phyloP scores from a whole-genome alignment of 2,113 vertebrate species.

The Aramus guarauna region DNA sequence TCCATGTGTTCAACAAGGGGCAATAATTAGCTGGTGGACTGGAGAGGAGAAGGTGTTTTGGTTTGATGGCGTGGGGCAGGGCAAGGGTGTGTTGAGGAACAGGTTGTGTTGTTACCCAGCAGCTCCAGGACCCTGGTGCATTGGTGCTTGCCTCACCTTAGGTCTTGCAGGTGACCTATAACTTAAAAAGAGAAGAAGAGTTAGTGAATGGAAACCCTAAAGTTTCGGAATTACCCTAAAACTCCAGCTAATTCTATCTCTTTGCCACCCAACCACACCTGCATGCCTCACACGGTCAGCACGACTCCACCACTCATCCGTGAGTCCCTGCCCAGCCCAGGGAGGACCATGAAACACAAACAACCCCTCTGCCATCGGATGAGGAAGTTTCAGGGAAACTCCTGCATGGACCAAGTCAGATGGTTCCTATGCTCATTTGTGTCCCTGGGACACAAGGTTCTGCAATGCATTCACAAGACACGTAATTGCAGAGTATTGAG shows the following conservation, averaged over 20 bases:
- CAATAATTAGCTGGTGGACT: not conserved
- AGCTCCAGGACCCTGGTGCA: not conserved
- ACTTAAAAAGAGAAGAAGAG: not conserved
- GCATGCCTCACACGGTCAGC: not conserved
- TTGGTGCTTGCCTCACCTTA: not conserved
- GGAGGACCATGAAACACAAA: not conserved
- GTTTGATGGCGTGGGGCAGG: not conserved
- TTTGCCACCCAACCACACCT: not conserved
- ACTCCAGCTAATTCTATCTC: not conserved
- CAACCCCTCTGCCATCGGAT: not conserved
- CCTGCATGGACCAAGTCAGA: not conserved
- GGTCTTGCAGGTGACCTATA: not conserved
- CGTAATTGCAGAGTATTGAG: not conserved
- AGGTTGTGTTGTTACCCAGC: not conserved
- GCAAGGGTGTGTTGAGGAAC: not conserved
- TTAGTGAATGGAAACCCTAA: not conserved
- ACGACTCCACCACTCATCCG: not conserved
- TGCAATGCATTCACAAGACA: not conserved
- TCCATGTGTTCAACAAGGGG: not conserved
- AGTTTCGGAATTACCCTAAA: not conserved
- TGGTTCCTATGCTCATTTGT: not conserved
- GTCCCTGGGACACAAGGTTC: not conserved
- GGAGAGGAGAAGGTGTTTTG: not conserved
- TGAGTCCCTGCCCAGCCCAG: not conserved
- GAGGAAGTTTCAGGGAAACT: not conserved